Evolutionary conservation across 2,888 invertebrate species (phyloP).

Genomic region (Diarsia brunnea): DNA sequence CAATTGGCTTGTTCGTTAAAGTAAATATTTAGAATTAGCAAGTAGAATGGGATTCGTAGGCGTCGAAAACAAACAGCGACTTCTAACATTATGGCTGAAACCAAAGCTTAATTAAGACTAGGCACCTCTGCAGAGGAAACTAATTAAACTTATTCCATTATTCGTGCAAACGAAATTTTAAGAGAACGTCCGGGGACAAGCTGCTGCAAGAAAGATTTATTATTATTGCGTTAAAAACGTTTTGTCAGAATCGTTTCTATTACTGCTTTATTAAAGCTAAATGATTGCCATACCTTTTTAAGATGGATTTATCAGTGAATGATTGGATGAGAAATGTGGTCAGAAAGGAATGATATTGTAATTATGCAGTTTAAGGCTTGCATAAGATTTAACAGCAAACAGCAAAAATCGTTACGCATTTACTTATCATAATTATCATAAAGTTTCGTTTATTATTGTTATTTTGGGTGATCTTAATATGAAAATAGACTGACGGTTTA

Average conservation of each 20-base stretch:
- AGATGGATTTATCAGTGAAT: slow-evolving; percentile 1
- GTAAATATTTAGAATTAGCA: slow-evolving; percentile 63
- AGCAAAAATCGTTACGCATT: background rate
- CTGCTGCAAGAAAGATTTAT: slow-evolving; percentile 78
- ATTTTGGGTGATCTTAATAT: background rate
- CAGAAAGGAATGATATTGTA: background rate
- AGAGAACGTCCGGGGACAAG: slow-evolving; percentile 78
- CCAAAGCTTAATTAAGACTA: slow-evolving; percentile 87
- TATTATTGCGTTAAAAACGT: slow-evolving; percentile 73
- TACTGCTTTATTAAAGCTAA: slow-evolving; percentile 48
- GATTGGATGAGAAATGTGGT: background rate
- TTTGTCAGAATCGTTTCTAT: slow-evolving; percentile 67
- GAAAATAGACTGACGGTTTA: background rate
- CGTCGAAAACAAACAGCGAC: slow-evolving; percentile 75
- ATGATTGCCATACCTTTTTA: slow-evolving; percentile 34
- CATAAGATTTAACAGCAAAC: background rate
- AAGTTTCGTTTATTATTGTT: no score
- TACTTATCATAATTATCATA: no score
- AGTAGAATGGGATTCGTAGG: slow-evolving; percentile 69
- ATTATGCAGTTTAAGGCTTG: background rate
- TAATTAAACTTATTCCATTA: slow-evolving; percentile 89
- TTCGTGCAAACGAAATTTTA: slow-evolving; percentile 84
- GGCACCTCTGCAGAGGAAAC: slow-evolving; percentile 82
- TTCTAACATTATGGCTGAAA: slow-evolving; percentile 77
- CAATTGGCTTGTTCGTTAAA: slow-evolving; percentile 37